A percentile compares a stretch with the other conserved stretches of the same genome.
Conservation (phyloP, 2,888 invertebrate genomes). For the Hyalella azteca region DNA sequence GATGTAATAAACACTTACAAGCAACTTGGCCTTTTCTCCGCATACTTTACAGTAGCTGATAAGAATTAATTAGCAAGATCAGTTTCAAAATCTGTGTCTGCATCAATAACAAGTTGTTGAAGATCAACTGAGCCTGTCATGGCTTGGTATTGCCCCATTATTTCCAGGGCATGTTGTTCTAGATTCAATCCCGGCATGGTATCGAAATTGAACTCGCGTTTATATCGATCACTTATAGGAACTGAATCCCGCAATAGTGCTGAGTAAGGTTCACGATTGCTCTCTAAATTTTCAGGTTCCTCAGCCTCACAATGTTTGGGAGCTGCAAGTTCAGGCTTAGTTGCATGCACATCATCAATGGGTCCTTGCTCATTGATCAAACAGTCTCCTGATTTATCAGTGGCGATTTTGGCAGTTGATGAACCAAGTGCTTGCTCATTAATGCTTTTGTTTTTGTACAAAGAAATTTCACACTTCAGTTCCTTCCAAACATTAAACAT, state of each 20-base stretch:
- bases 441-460: background rate
- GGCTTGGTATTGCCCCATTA: constrained; percentile 16
- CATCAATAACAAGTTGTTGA: constrained; percentile 21
- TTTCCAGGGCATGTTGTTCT: constrained; percentile 14
- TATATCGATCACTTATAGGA: constrained; percentile 14
- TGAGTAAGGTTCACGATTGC: background rate
- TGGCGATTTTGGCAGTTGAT: background rate
- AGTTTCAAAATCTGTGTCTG: constrained; percentile 5
- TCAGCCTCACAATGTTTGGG: too few relatives aligned
- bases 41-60: too few relatives aligned
- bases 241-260: background rate
- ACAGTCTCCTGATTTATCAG: too few relatives aligned
- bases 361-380: too few relatives aligned
- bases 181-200: background rate
- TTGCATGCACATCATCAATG: too few relatives aligned
- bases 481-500: background rate
- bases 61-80: background rate
- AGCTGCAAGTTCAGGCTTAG: too few relatives aligned
- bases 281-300: too few relatives aligned
- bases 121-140: constrained; percentile 1
- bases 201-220: constrained; percentile 22
- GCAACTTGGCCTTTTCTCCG: too few relatives aligned
- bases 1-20: too few relatives aligned
- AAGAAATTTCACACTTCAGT: constrained; percentile 3
- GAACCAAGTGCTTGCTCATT: background rate